Evolutionary conservation across 2,888 invertebrate species (phyloP).

Genomic region (Drosophila formosana): DNA sequence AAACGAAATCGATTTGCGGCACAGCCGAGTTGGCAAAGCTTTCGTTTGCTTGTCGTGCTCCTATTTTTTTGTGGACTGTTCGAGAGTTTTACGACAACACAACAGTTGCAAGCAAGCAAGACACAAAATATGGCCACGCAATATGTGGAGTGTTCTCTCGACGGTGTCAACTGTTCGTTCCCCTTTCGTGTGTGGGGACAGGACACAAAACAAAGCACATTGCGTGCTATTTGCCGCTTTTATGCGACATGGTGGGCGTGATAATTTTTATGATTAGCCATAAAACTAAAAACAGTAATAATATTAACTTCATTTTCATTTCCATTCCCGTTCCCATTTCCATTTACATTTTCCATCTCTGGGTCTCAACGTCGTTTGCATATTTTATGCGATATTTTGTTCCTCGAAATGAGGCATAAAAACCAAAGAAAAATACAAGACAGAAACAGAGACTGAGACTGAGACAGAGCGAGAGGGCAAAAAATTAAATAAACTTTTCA

Average conservation of each 20-base stretch:
- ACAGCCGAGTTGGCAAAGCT: conserved; percentile 7
- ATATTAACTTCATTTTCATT: conserved; percentile 76
- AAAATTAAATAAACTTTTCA: conserved; percentile 67
- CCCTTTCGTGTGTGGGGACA: not conserved
- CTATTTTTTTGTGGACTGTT: not conserved
- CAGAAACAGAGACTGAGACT: not conserved
- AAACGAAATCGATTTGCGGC: conserved; percentile 27
- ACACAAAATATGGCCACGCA: conserved; percentile 24
- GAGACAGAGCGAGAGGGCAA: not conserved
- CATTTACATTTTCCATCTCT: conserved; percentile 25
- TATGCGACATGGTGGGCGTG: conserved; percentile 73
- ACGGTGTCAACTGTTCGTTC: conserved; percentile 11
- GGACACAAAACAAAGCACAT: conserved; percentile 3
- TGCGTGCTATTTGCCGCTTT: conserved; percentile 60
- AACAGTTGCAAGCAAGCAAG: not conserved
- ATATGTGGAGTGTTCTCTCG: conserved; percentile 5
- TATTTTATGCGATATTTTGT: conserved; percentile 56
- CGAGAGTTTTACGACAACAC: conserved; percentile 44
- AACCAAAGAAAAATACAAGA: conserved; percentile 14
- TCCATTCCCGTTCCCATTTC: conserved; percentile 50
- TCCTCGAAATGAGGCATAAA: conserved; percentile 31
- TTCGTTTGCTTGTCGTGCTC: conserved; percentile 11
- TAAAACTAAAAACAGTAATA: conserved; percentile 79
- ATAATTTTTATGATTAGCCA: conserved; percentile 79
- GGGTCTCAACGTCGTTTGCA: conserved; percentile 55